phyloP scores from a whole-genome alignment of 2,888 invertebrate genomes.

The Archaeoteleia sp. region DNA sequence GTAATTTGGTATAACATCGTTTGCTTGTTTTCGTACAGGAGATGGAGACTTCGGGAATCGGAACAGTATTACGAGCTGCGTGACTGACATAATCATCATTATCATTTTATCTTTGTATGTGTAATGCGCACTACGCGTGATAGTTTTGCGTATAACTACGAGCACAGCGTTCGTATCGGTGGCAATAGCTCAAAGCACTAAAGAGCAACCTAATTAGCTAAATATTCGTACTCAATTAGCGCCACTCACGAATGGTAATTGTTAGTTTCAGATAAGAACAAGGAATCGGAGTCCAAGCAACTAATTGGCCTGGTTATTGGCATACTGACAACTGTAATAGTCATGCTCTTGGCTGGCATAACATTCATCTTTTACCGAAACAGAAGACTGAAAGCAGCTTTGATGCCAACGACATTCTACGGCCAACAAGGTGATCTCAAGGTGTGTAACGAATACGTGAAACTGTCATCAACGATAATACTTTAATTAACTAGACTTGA shows the following conservation, averaged over 20 bases:
- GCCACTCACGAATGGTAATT: slow-evolving; percentile 37
- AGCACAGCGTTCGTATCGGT: slow-evolving; percentile 19
- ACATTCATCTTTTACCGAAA: slow-evolving; percentile 82
- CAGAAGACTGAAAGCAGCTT: slow-evolving; percentile 76
- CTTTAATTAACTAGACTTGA: background rate
- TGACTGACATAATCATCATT: slow-evolving; percentile 62
- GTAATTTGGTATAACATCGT: slow-evolving; percentile 4
- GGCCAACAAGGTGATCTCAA: slow-evolving; percentile 70
- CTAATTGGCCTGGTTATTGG: slow-evolving; percentile 83
- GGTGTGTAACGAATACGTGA: slow-evolving; percentile 57
- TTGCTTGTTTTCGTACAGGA: slow-evolving; percentile 20
- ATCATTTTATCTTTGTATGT: slow-evolving; percentile 55
- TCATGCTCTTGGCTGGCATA: slow-evolving; percentile 82
- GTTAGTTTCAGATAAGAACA: slow-evolving; percentile 76
- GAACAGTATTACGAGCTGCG: slow-evolving; percentile 52
- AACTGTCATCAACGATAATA: slow-evolving; percentile 5
- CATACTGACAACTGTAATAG: slow-evolving; percentile 82
- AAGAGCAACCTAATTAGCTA: slow-evolving; percentile 39
- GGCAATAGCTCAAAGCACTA: slow-evolving; percentile 21
- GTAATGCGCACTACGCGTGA: slow-evolving; percentile 27
- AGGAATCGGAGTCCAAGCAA: slow-evolving; percentile 78
- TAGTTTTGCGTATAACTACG: slow-evolving; percentile 32
- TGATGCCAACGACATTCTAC: slow-evolving; percentile 67
- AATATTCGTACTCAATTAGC: slow-evolving; percentile 44
- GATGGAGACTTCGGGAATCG: slow-evolving; percentile 10